phyloP scores from a whole-genome alignment of 2,888 invertebrate genomes.

The Griposia aprilina region DNA sequence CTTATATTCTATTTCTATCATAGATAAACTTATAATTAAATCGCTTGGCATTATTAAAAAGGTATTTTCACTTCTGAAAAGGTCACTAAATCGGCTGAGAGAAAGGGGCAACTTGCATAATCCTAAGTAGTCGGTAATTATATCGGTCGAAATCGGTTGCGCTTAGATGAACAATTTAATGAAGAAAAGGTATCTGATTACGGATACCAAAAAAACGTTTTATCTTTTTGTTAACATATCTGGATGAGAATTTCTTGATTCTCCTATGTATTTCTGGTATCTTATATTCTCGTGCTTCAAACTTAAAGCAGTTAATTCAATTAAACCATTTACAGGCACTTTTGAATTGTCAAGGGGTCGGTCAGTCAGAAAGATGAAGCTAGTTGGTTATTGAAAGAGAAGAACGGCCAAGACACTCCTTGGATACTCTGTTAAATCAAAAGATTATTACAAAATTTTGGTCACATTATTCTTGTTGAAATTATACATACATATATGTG shows the following conservation, averaged over 20 bases:
- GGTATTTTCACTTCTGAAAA: conserved; percentile 22
- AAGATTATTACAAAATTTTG: neutral
- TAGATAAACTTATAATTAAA: conserved; percentile 15
- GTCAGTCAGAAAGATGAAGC: neutral
- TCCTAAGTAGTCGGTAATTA: conserved; percentile 4
- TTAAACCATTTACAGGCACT: neutral
- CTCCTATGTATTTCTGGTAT: neutral
- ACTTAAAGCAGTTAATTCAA: neutral
- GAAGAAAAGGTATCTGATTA: conserved; percentile 5
- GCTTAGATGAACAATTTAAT: conserved; percentile 8
- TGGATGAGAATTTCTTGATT: neutral
- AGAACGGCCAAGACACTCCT: neutral
- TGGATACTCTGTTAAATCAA: neutral
- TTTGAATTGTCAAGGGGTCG: neutral
- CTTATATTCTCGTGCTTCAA: neutral
- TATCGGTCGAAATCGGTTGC: neutral
- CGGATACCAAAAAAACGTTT: neutral
- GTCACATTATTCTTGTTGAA: neutral
- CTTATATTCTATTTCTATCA: conserved; percentile 1
- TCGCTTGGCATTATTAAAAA: conserved; percentile 27
- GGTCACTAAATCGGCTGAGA: conserved; percentile 11
- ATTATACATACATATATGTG: neutral
- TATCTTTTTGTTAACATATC: neutral
- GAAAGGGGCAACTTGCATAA: conserved; percentile 20
- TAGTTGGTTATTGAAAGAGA: no score